Percentiles rank a stretch among this genome's conserved stretches.
phyloP scores from a whole-genome alignment of 2,888 invertebrate genomes.

The Anthrax anthrax region DNA sequence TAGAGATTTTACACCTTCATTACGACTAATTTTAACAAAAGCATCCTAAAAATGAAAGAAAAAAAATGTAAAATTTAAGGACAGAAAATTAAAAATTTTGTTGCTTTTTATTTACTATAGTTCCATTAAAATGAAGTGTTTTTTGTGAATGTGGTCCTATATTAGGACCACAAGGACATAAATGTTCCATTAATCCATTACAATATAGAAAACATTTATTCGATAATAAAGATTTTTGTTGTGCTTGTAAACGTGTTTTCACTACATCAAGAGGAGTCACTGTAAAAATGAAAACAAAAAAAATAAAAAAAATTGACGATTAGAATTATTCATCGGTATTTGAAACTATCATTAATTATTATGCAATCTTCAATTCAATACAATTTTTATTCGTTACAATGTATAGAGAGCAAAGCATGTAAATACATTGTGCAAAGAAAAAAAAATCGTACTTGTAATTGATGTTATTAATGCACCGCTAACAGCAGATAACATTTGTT shows the following conservation, averaged over 20 bases:
- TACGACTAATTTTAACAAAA: conserved; percentile 74
- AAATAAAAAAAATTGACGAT: too few species aligned
- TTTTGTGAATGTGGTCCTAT: conserved; percentile 24
- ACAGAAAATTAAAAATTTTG: conserved; percentile 1
- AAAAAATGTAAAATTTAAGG: conserved; percentile 1
- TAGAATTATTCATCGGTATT: too few species aligned
- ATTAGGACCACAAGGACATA: conserved; percentile 63
- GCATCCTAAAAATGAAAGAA: conserved; percentile 87
- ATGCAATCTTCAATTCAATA: too few species aligned
- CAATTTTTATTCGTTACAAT: too few species aligned
- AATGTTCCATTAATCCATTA: conserved; percentile 97
- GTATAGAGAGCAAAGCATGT: neutral
- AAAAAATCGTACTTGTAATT: conserved; percentile 66
- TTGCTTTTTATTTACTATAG: conserved; percentile 40
- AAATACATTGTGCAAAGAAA: neutral
- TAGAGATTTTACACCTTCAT: conserved; percentile 77
- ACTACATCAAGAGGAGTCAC: conserved; percentile 99
- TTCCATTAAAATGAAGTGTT: conserved; percentile 63
- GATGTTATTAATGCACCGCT: conserved; percentile 83
- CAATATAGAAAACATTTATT: conserved; percentile 91
- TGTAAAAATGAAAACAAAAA: conserved; percentile 25
- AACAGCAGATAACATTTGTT: conserved; percentile 33
- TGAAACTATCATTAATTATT: too few species aligned
- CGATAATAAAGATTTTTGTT: conserved; percentile 66
- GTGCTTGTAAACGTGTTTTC: conserved; percentile 91